Percentiles rank a stretch among this genome's conserved stretches.
Conservation (phyloP, 2,113 vertebrate genomes). For the Podocnemis expansa region DNA sequence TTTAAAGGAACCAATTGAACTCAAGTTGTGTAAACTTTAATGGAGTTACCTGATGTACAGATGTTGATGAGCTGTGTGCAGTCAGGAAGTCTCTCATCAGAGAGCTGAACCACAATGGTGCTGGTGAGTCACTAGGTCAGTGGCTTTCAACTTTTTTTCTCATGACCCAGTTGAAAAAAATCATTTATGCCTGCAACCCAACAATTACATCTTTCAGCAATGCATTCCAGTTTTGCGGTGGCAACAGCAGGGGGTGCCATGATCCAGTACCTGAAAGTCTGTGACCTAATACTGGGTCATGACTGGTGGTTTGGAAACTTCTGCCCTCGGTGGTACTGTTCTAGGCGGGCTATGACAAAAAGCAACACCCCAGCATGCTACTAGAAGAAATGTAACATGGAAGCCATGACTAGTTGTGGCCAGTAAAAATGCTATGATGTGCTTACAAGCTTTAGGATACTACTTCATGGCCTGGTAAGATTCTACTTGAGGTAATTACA, state of each 20-base stretch:
- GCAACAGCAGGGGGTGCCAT: too few relatives aligned
- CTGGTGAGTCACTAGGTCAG: background rate
- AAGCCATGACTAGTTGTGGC: background rate
- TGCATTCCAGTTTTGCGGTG: too few relatives aligned
- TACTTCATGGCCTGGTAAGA: background rate
- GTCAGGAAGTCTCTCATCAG: background rate
- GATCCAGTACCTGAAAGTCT: too few relatives aligned
- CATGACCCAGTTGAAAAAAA: too few relatives aligned
- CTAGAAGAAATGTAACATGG: too few relatives aligned
- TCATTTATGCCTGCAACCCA: too few relatives aligned
- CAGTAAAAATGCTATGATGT: background rate
- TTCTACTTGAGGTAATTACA: background rate
- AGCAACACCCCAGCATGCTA: background rate
- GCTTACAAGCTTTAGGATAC: background rate
- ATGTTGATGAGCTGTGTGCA: conserved; percentile 21
- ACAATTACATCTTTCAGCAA: too few relatives aligned
- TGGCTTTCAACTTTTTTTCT: too few relatives aligned
- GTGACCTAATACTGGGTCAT: too few relatives aligned
- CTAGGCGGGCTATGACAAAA: background rate
- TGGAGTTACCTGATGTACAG: conserved; percentile 14
- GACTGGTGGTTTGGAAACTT: too few relatives aligned
- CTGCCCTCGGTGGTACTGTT: background rate
- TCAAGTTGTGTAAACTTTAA: background rate
- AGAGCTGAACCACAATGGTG: background rate
- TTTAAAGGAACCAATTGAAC: background rate